Conservation (phyloP, 2,113 vertebrate species). For the Coreoperca whiteheadi region DNA sequence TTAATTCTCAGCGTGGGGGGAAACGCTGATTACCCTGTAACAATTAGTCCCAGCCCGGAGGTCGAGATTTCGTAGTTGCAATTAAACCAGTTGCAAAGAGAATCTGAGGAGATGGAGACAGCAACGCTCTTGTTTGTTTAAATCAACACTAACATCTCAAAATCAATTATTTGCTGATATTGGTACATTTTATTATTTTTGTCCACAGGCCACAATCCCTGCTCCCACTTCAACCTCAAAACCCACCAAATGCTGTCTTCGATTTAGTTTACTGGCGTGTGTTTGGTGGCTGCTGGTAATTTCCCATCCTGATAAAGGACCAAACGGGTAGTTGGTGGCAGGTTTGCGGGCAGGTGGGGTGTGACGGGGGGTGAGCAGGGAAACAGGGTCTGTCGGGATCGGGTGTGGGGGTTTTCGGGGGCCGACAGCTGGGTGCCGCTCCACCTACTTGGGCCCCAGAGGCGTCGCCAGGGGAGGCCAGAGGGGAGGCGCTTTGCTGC, state of each 20-base stretch:
- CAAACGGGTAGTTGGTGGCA: not conserved
- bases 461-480: slow-evolving; percentile 90
- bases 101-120: not conserved
- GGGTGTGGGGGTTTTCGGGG: not conserved
- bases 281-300: slow-evolving; percentile 26
- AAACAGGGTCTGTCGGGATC: slow-evolving; percentile 16
- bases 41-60: not conserved
- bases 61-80: too few relatives aligned
- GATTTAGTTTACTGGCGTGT: too few relatives aligned
- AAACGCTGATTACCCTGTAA: not conserved
- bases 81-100: too few relatives aligned
- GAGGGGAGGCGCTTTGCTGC: slow-evolving; percentile 94
- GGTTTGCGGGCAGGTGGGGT: slow-evolving; percentile 1
- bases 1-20: not conserved
- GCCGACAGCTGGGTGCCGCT: slow-evolving; percentile 31
- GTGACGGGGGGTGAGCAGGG: not conserved
- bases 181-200: too few relatives aligned
- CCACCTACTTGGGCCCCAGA: slow-evolving; percentile 94
- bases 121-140: too few relatives aligned
- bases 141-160: too few relatives aligned
- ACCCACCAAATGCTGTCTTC: too few relatives aligned
- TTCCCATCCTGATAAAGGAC: slow-evolving; percentile 31
- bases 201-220: too few relatives aligned
- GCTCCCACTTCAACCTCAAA: too few relatives aligned
- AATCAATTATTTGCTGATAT: too few relatives aligned